Percentiles rank a stretch among this genome's conserved stretches.
Evolutionary conservation across 2,113 vertebrate species (phyloP).

Genomic region (Malurus elegans): DNA sequence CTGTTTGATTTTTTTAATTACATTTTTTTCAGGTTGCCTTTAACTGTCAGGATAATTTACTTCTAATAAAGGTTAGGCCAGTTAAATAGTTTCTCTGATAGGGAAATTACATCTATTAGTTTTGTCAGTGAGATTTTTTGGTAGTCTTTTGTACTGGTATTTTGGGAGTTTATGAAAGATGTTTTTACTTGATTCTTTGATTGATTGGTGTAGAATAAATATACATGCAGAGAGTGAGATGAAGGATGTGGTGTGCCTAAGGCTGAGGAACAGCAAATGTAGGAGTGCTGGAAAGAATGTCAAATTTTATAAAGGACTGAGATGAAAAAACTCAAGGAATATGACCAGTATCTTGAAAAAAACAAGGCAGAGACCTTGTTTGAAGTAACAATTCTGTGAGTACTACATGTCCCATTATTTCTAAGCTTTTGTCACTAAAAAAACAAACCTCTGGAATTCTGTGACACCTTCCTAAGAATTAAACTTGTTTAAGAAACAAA

Average conservation of each 20-base stretch:
- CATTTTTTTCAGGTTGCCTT: background rate
- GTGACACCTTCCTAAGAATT: background rate
- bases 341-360: background rate
- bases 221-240: background rate
- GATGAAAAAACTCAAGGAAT: background rate
- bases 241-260: background rate
- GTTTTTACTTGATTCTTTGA: background rate
- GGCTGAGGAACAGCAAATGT: background rate
- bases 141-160: background rate
- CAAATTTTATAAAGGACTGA: background rate
- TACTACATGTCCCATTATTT: background rate
- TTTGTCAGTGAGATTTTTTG: background rate
- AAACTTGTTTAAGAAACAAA: background rate
- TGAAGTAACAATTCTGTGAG: background rate
- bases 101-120: background rate
- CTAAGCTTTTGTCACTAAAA: background rate
- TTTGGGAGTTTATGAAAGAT: background rate
- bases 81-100: background rate
- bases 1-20: background rate
- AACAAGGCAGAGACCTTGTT: background rate
- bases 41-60: background rate
- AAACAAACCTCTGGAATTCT: background rate
- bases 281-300: background rate
- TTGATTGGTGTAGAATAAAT: background rate
- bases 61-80: background rate